These are phyloP conservation scores for Heliconius ismenius DNA, from an alignment of 2,888 invertebrate genomes.

Conservation along the genomic window DNA sequence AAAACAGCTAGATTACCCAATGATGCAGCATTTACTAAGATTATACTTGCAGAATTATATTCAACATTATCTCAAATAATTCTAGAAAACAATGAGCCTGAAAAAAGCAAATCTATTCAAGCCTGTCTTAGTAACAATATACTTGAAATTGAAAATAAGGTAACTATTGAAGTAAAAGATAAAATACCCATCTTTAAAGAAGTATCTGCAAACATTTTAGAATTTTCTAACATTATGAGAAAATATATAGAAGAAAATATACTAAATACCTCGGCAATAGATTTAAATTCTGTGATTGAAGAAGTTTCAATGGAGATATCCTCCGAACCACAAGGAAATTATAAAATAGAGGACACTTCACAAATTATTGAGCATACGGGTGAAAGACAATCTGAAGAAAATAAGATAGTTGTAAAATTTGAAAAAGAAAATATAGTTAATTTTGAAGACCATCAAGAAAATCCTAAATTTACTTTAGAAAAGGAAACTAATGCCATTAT, in stretches of 20 bases:
- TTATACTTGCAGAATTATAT: slow-evolving; percentile 65
- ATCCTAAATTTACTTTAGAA: not conserved
- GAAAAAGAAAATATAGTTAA: not conserved
- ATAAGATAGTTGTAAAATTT: not conserved
- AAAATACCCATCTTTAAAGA: slow-evolving; percentile 72
- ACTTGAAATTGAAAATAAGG: slow-evolving; percentile 54
- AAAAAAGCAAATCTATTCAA: slow-evolving; percentile 45
- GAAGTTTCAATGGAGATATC: not conserved
- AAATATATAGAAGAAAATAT: slow-evolving; percentile 6
- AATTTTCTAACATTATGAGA: slow-evolving; percentile 44
- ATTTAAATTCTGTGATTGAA: not conserved
- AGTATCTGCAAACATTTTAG: slow-evolving; percentile 53
- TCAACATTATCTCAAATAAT: slow-evolving; percentile 53
- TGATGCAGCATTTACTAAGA: slow-evolving; percentile 71
- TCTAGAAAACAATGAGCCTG: slow-evolving; percentile 46
- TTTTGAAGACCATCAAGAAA: not conserved
- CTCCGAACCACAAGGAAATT: not conserved
- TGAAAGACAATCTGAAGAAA: not conserved
- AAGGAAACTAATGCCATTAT: not conserved
- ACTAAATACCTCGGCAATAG: not conserved
- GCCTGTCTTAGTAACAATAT: slow-evolving; percentile 51
- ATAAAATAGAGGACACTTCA: not conserved
- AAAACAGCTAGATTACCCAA: slow-evolving; percentile 74
- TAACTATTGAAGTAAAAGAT: slow-evolving; percentile 68
- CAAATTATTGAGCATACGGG: not conserved